These are phyloP conservation scores for Ferrisia virgata DNA, from an alignment of 2,888 invertebrate species.

Conservation along the genomic window DNA sequence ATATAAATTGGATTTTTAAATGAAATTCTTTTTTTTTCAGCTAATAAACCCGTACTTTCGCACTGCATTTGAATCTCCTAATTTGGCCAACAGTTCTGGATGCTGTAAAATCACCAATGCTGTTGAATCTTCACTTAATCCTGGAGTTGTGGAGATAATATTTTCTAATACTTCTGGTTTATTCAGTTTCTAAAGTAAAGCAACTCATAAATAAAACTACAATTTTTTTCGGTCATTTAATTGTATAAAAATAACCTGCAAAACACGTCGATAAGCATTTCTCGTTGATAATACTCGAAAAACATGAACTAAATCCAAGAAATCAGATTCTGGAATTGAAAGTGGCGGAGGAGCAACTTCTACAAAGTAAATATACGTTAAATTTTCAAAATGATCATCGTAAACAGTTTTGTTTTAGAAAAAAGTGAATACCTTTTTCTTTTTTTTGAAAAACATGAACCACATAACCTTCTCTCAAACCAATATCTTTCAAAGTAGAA, in stretches of 20 bases:
- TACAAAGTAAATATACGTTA: neutral
- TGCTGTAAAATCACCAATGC: slow-evolving; percentile 46
- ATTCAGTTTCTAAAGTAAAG: slow-evolving; percentile 27
- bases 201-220: neutral
- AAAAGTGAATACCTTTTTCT: slow-evolving; percentile 36
- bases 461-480: slow-evolving; percentile 20
- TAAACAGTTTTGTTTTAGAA: neutral
- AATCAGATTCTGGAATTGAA: slow-evolving; percentile 10
- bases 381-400: neutral
- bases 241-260: neutral
- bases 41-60: slow-evolving; percentile 41
- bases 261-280: slow-evolving; percentile 35
- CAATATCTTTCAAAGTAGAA: slow-evolving; percentile 4
- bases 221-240: neutral
- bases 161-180: slow-evolving; percentile 36
- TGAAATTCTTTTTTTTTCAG: too few species aligned
- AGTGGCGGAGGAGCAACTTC: neutral
- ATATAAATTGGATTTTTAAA: neutral
- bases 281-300: slow-evolving; percentile 36
- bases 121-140: slow-evolving; percentile 38
- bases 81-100: slow-evolving; percentile 44
- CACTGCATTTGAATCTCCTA: slow-evolving; percentile 26
- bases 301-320: slow-evolving; percentile 28
- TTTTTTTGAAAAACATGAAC: slow-evolving; percentile 36
- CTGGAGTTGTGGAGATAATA: slow-evolving; percentile 33